phyloP scores from a whole-genome alignment of 2,113 vertebrate genomes.

The Spea multiplicata region DNA sequence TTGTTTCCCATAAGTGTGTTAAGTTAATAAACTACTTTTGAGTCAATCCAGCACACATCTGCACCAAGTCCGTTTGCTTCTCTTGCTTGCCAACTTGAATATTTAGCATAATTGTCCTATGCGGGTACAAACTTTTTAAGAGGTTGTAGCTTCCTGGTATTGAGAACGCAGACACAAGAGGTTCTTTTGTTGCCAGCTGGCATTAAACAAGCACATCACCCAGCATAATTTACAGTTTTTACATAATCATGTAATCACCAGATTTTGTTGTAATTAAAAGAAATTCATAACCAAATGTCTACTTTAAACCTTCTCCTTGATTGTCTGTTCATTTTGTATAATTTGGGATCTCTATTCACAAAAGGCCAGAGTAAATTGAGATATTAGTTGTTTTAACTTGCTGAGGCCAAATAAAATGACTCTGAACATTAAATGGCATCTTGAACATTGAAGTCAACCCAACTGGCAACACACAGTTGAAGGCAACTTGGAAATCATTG shows the following conservation, averaged over 20 bases:
- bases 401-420: too few species aligned
- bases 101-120: constrained; percentile 29
- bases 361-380: too few species aligned
- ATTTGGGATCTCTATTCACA: too few species aligned
- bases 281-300: too few species aligned
- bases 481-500: too few species aligned
- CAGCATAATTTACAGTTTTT: background rate
- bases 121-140: constrained; percentile 18
- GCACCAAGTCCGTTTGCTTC: constrained; percentile 12
- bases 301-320: too few species aligned
- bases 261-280: background rate
- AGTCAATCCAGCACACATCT: constrained; percentile 14
- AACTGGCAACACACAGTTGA: too few species aligned
- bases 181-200: constrained; percentile 15
- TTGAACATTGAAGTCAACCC: too few species aligned
- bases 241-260: background rate
- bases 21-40: background rate
- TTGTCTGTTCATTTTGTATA: too few species aligned
- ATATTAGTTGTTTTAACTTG: too few species aligned
- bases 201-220: background rate
- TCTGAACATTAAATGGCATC: too few species aligned
- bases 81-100: constrained; percentile 1
- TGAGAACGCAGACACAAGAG: constrained; percentile 13
- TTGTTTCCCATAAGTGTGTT: background rate
- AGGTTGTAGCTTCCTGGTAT: constrained; percentile 32